phyloP scores from a whole-genome alignment of 1,140 invertebrate genomes.

The Drosophila nikananu region DNA sequence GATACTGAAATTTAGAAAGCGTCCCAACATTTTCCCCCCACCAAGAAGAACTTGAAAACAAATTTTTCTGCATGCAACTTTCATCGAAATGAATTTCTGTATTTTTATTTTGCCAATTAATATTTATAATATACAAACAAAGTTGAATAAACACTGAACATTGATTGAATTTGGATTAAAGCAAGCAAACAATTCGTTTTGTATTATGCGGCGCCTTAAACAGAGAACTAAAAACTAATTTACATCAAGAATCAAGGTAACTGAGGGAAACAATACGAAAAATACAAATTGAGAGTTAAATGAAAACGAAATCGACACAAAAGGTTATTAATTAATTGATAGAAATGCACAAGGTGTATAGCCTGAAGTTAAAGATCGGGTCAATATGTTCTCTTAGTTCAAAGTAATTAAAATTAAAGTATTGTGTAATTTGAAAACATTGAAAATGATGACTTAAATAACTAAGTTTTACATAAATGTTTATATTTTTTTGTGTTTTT shows the following conservation, averaged over 20 bases:
- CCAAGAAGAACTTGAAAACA: not conserved
- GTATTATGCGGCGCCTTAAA: constrained; percentile 47
- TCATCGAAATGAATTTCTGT: constrained; percentile 65
- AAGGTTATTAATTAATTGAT: constrained; percentile 22
- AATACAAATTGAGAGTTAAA: constrained; percentile 26
- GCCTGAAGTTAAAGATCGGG: constrained; percentile 38
- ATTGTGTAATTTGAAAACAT: constrained; percentile 60
- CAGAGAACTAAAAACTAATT: constrained; percentile 53
- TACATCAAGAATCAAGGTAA: constrained; percentile 42
- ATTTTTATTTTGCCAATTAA: constrained; percentile 60
- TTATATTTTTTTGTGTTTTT: constrained; percentile 21
- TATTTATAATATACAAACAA: constrained; percentile 44
- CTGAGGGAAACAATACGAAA: constrained; percentile 8
- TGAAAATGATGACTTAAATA: constrained; percentile 55
- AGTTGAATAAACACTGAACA: constrained; percentile 60
- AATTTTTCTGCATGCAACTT: constrained; percentile 51
- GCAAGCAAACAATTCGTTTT: constrained; percentile 43
- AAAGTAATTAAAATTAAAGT: constrained; percentile 30
- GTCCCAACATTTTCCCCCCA: not conserved
- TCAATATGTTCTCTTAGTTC: constrained; percentile 40
- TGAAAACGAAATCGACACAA: constrained; percentile 32
- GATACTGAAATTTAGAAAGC: not conserved
- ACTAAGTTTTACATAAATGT: constrained; percentile 37
- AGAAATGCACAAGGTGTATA: constrained; percentile 56
- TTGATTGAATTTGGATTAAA: constrained; percentile 52